phyloP scores from a whole-genome alignment of 2,113 vertebrate genomes.

The Sakesphorus luctuosus region DNA sequence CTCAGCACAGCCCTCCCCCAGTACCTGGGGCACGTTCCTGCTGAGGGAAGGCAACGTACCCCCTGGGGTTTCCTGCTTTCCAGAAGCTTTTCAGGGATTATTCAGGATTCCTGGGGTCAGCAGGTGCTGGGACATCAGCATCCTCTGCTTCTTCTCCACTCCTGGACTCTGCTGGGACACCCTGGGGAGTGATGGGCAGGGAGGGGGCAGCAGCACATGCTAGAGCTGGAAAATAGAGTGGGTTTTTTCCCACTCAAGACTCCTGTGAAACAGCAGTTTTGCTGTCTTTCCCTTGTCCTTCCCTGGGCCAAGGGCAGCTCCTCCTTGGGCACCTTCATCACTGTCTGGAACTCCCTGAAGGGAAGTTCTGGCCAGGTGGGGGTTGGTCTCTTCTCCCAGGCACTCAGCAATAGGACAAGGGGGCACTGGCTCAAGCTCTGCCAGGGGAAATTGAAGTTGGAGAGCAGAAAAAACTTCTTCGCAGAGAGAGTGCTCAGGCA shows the following conservation, averaged over 20 bases:
- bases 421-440: too few species aligned
- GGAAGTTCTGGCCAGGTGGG: too few species aligned
- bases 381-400: too few species aligned
- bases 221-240: background rate
- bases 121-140: background rate
- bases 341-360: too few species aligned
- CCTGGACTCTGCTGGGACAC: background rate
- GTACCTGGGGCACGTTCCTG: background rate
- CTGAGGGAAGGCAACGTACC: background rate
- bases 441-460: too few species aligned
- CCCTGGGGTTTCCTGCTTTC: background rate
- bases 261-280: background rate
- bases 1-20: background rate
- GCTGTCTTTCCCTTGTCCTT: background rate
- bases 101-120: background rate
- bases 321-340: background rate
- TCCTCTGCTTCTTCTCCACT: background rate
- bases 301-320: accelerated
- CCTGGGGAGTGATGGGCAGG: accelerated
- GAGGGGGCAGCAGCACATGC: background rate
- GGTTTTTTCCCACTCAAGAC: background rate
- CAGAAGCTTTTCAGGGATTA: background rate
- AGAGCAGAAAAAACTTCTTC: too few species aligned
- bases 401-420: too few species aligned
- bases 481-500: too few species aligned